Base-by-base conservation (phyloP, 2,888 invertebrate genomes). In the Cetonia aurata region DNA sequence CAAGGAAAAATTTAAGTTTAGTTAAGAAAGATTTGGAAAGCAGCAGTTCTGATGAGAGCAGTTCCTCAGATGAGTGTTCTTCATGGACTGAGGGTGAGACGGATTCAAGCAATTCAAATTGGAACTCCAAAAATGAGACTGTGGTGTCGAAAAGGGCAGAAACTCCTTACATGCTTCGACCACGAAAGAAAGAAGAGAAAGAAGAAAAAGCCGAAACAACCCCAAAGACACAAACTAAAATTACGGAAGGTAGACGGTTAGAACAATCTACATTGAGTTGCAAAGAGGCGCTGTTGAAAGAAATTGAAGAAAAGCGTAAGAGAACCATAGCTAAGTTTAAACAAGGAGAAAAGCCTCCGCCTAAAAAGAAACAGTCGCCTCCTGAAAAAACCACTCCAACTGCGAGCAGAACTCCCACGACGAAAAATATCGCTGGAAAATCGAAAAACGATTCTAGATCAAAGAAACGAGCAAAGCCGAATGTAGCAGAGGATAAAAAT, bases 1-100 rank as follows among this genome's bases (percentile, higher is more conserved):
- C 78, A 1, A 79, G 80, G 65, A 83, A 83, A 71, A 82, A 83
- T 76, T 76, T 83, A 66, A 80, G 72, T 71, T 72, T 83, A 65
- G 73, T 83, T 46, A 76, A 57, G 33, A 71, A 62, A 19, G 55
- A 48, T 60, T 31, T 60, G 17, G 44, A 60, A 25, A 50, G 31
- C n/a, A 60, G 60, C 44, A 53, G 44, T 17, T 60, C 53, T 4
- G 60, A 53, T 44, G 60, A 52, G 15, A 52, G 53, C 9, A 71
- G 70, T 52, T 60, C 50, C n/a, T 69, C 70, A 19, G 65, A 62
- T 44, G 52, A 42, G 2, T 67, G 46, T 50, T 46, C 65, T 31
- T 65, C 60, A 17, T 42, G 13, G 2, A 62, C n/a, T 10, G 46
- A 52, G 15, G 37, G 53, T 10, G 52, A 68, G 8, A 25, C 46